These are phyloP conservation scores for Podarcis siculus DNA, from an alignment of 2,797 vertebrate genomes.

Conservation along the genomic window DNA sequence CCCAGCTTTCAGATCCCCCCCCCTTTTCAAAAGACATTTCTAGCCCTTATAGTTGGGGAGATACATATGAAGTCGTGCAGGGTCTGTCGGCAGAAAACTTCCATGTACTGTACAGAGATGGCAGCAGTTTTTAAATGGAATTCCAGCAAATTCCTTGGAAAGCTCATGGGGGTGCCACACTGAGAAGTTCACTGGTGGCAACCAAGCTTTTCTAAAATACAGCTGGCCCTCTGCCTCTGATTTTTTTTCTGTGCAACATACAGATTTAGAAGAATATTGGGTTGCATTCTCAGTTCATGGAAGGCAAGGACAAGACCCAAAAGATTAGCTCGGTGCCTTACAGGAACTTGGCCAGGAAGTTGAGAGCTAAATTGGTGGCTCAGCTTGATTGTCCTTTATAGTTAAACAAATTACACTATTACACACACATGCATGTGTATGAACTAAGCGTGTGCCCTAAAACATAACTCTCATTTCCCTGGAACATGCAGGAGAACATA, in stretches of 20 bases:
- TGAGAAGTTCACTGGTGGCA: neutral
- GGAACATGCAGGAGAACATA: neutral
- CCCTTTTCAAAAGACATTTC: neutral
- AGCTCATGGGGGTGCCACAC: neutral
- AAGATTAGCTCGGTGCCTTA: neutral
- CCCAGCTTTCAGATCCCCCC: neutral
- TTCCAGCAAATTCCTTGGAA: neutral
- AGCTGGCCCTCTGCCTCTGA: neutral
- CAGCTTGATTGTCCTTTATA: too few species aligned
- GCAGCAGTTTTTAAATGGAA: neutral
- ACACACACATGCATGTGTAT: too few species aligned
- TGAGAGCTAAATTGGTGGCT: too few species aligned
- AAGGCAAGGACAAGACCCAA: neutral
- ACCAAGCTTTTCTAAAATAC: neutral
- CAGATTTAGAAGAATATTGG: neutral
- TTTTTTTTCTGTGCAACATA: neutral
- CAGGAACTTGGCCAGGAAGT: neutral
- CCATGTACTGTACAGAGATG: neutral
- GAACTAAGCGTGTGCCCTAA: neutral
- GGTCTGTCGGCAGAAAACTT: neutral
- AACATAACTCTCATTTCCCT: neutral
- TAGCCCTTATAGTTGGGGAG: neutral
- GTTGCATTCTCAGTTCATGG: neutral
- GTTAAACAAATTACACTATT: too few species aligned
- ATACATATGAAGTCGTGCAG: neutral